A percentile compares a stretch with the other conserved stretches of the same genome.
Conservation (phyloP, 2,797 vertebrate species). For the Borostomias antarcticus region DNA sequence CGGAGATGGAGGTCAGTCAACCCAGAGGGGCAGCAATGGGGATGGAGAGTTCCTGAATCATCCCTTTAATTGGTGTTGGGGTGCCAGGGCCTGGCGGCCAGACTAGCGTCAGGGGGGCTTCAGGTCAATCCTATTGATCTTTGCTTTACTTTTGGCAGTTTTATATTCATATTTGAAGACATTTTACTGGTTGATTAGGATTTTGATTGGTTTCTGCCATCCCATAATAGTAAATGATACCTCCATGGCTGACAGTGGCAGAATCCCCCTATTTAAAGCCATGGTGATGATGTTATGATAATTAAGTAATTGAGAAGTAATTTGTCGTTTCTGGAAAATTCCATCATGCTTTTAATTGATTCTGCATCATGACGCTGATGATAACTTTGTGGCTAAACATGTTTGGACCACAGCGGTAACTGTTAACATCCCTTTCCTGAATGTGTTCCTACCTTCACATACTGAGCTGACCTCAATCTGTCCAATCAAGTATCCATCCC, state of each 20-base stretch:
- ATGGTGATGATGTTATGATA: too few species aligned
- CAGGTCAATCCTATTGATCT: not conserved
- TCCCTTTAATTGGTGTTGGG: slow-evolving; percentile 22
- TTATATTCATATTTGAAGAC: too few species aligned
- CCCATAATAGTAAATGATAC: not conserved
- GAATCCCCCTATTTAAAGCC: too few species aligned
- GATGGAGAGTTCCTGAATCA: slow-evolving; percentile 17
- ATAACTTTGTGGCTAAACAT: not conserved
- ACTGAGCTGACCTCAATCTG: not conserved
- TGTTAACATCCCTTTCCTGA: not conserved
- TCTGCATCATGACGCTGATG: not conserved
- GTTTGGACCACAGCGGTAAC: not conserved
- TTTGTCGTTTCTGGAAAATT: too few species aligned
- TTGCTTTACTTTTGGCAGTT: not conserved
- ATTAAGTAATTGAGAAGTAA: too few species aligned
- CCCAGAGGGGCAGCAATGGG: slow-evolving; percentile 14
- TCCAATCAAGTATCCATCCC: not conserved
- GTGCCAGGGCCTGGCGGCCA: too few species aligned
- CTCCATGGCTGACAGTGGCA: too few species aligned
- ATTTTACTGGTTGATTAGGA: too few species aligned
- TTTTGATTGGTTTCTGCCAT: too few species aligned
- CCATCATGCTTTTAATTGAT: too few species aligned
- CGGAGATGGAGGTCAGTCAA: slow-evolving; percentile 38
- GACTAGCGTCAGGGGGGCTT: too few species aligned
- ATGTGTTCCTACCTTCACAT: not conserved